phyloP scores from a whole-genome alignment of 2,113 vertebrate species.

The Cryptomyrus ogoouensis region DNA sequence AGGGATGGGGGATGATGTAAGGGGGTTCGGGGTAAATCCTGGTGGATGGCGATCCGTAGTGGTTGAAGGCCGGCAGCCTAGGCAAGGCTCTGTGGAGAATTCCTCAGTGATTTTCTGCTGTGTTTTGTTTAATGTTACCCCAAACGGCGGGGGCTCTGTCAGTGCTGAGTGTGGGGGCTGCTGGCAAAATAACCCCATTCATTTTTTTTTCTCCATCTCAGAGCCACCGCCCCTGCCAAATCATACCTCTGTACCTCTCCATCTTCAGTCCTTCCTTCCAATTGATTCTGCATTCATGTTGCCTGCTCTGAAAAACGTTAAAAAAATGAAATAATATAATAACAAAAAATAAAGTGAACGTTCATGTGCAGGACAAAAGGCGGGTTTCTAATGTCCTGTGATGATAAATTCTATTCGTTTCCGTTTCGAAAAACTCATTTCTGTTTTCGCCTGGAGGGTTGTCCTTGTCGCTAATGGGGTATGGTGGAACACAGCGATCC shows the following conservation, averaged over 20 bases:
- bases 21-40: constrained; percentile 24
- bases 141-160: not conserved
- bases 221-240: not conserved
- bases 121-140: not conserved
- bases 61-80: not conserved
- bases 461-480: constrained; percentile 11
- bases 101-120: not conserved
- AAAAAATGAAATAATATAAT: not conserved
- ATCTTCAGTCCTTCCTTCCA: not conserved
- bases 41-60: constrained; percentile 1
- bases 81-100: not conserved
- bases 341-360: not conserved
- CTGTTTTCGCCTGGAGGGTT: not conserved
- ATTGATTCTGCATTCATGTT: not conserved
- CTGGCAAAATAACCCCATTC: not conserved
- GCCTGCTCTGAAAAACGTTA: not conserved
- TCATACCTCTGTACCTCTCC: not conserved
- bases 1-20: not conserved
- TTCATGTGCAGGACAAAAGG: not conserved
- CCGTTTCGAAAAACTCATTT: constrained; percentile 3
- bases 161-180: not conserved
- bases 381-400: not conserved
- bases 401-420: not conserved
- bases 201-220: not conserved
- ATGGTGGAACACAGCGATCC: not conserved